Evolutionary conservation across 2,888 invertebrate genomes (phyloP), one percentile per base, ranked within the genome.

Genomic region (Rutpela maculata): DNA sequence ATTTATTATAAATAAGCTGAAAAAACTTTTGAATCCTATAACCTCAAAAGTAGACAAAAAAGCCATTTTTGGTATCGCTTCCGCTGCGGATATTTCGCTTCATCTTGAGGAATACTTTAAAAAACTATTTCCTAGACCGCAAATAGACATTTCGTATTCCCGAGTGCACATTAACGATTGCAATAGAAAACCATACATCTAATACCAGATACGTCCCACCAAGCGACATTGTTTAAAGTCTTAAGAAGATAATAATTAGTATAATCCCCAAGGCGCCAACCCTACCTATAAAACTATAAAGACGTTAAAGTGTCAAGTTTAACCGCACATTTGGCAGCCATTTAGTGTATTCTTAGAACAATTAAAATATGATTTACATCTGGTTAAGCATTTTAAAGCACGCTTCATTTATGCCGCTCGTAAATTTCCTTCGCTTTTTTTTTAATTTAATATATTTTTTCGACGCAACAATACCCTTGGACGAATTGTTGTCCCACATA

Each of bases 321-420:
- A 63, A 31, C 57, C 19, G 18, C 73, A 50, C 80, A 78, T 79
- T 82, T 82, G 82, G 79, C 79, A 82, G 17, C 76, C 63, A 75
- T 80, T 79, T 76, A 65, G 68, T 73, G 22, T 78, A 78, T 81
- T 82, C 80, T 80, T 73, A 55, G 82, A 82, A 82, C 80, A 82
- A 82, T 82, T 81, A 82, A 76, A 77, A 76, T 81, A 81, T 82
- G 82, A 82, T 82, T 82, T 80, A 82, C 80, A 79, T 71, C 76
- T 77, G 80, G 76, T 78, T 74, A 78, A 76, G 22, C 59, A 59
- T 59, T 59, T n/a, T 59, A 59, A 59, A 22, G 59, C 59, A 59
- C 59, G 59, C 59, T 59, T 59, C 59, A 12, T 18, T 59, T 22
- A 59, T 59, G 60, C 31, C 12, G 19, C 38, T 74, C 56, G 59